Base-by-base conservation (phyloP, 1,140 invertebrate species). In the Achroia grisella region DNA sequence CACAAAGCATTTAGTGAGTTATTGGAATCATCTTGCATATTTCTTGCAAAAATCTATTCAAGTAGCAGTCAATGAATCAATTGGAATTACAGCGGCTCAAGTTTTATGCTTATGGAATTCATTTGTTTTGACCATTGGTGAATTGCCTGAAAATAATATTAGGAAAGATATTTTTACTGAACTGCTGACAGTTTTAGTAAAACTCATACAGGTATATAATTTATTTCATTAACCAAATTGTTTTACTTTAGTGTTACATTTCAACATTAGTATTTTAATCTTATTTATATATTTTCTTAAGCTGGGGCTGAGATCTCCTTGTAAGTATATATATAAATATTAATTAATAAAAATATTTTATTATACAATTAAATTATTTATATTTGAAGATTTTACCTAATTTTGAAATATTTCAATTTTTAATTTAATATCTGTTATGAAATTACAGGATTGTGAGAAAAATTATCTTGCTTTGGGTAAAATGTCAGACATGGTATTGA, bases 91-190 rank as follows among this genome's bases (percentile, higher is more conserved):
- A 9, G 56, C 44, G 14, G 40, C 71, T 39, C 67, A 74, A 28
- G 48, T 71, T 4, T 53, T 51, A 37, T 86, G 85, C 57, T 49
- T 71, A 31, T 86, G 80, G 81, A 71, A 58, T 17, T 78, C 76
- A 31, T 77, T 76, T 52, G 10, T 83, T 9, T 31, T 50, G 6
- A 66, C 49, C 9, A 55, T 76, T 43, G 60, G 61, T 15, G 61
- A 72, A 34, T 36, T 83, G 17, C 56, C 71, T 15, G 63, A 70
- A 39, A 63, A 68, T 43, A 63, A 51, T 37, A 44, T 72, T 10
- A 64, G 63, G 41, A 60, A 47, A 42, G 70, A 76, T 46, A 28
- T 77, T 5, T 63, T 71, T 32, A 60, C 48, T 47, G 67, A 70
- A 37, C 40, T 71, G 11, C 17, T 78, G 30, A 37, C 30, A 1